These are phyloP conservation scores for Sminthopsis crassicaudata DNA, from an alignment of 2,113 vertebrate genomes.

Conservation along the genomic window DNA sequence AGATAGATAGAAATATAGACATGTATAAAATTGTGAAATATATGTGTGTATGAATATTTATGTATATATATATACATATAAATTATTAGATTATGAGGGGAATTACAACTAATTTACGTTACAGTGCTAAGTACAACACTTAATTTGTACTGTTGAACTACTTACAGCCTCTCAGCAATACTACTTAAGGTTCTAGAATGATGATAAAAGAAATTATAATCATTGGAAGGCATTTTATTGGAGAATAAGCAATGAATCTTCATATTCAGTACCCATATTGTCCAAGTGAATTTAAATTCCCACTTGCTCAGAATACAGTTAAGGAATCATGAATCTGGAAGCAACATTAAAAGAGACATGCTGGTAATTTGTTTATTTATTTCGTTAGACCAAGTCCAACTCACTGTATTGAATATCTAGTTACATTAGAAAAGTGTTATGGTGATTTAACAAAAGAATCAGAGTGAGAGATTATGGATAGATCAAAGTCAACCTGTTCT, in stretches of 20 bases:
- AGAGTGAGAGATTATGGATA: not conserved
- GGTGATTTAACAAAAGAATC: not conserved
- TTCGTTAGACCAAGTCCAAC: not conserved
- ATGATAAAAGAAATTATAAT: conserved; percentile 60
- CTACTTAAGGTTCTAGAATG: conserved; percentile 56
- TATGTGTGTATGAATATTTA: too few species aligned
- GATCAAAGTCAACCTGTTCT: not conserved
- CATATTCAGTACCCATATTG: not conserved
- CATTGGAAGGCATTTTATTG: conserved; percentile 61
- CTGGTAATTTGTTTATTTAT: conserved; percentile 42
- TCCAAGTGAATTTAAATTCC: conserved; percentile 41
- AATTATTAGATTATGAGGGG: conserved; percentile 65
- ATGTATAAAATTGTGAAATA: too few species aligned
- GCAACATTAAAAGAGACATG: conserved; percentile 35
- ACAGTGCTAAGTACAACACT: conserved; percentile 72
- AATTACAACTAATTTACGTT: conserved; percentile 75
- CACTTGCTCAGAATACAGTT: conserved; percentile 21
- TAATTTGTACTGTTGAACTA: conserved; percentile 66
- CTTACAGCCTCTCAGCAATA: conserved; percentile 69
- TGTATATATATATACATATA: not conserved
- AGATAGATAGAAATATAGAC: not conserved
- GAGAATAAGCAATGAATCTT: conserved; percentile 66
- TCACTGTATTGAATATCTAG: not conserved
- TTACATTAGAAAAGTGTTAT: not conserved
- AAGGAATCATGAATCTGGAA: conserved; percentile 59